Evolutionary conservation across 2,113 vertebrate genomes (phyloP).

Genomic region (Nyctereutes procyonoides): DNA sequence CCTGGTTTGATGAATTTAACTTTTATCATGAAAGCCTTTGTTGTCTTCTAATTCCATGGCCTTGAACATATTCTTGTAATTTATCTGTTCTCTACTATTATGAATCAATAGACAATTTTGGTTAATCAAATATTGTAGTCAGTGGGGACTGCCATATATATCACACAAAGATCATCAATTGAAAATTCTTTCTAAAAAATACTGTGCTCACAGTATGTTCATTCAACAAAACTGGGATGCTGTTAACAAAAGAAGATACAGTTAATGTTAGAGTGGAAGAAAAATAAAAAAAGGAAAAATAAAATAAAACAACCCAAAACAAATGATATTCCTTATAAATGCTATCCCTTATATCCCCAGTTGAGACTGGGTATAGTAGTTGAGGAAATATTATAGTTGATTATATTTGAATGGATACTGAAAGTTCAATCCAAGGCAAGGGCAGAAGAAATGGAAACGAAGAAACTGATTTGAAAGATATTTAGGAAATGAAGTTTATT

Average conservation of each 20-base stretch:
- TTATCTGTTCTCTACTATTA: constrained; percentile 41
- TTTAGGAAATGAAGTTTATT: neutral
- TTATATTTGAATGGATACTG: neutral
- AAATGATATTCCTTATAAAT: neutral
- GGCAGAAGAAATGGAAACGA: neutral
- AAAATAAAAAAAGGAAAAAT: neutral
- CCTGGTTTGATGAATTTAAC: constrained; percentile 42
- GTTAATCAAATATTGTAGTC: constrained; percentile 31
- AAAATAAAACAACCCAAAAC: neutral
- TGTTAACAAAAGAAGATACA: constrained; percentile 28
- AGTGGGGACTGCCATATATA: neutral
- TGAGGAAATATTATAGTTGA: neutral
- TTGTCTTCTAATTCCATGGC: constrained; percentile 5
- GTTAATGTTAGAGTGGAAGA: neutral
- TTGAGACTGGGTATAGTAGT: neutral
- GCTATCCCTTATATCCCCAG: too few relatives aligned
- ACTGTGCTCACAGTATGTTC: neutral
- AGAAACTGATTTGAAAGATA: neutral
- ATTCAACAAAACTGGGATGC: constrained; percentile 14
- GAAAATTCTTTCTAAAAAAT: constrained; percentile 41
- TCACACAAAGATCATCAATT: neutral
- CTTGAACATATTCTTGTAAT: neutral
- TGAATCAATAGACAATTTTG: constrained; percentile 52
- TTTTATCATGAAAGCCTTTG: constrained; percentile 64
- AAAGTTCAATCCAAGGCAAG: neutral